Percentiles rank a stretch among this genome's conserved stretches.
These are phyloP conservation scores for Trypoxylon attenuatum DNA, from an alignment of 2,888 invertebrate species.

Conservation along the genomic window DNA sequence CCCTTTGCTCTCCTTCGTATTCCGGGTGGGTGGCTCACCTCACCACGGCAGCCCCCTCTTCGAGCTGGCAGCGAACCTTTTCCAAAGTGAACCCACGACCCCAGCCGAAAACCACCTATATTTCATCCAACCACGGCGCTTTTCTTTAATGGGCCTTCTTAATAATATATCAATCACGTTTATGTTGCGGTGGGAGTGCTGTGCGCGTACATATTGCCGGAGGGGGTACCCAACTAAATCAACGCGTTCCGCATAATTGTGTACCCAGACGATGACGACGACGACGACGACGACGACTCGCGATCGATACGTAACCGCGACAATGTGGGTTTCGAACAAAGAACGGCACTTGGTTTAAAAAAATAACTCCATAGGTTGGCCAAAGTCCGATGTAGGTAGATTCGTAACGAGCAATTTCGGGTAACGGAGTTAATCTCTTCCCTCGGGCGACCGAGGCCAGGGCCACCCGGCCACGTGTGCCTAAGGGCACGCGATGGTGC, in stretches of 20 bases:
- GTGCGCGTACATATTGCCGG: neutral
- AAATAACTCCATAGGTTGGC: too few species aligned
- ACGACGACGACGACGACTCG: too few species aligned
- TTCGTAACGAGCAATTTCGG: too few species aligned
- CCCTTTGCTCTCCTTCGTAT: constrained; percentile 40
- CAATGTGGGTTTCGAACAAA: too few species aligned
- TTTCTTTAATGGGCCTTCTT: constrained; percentile 68
- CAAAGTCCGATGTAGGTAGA: too few species aligned
- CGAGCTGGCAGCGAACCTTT: constrained; percentile 38
- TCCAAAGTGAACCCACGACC: constrained; percentile 8
- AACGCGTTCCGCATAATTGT: neutral
- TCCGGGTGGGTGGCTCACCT: constrained; percentile 27
- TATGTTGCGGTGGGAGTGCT: constrained; percentile 47
- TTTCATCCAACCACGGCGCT: constrained; percentile 62
- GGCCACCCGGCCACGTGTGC: constrained; percentile 6
- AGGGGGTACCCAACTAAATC: neutral
- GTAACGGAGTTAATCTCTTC: constrained; percentile 37
- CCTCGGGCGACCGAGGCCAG: too few species aligned
- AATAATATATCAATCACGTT: constrained; percentile 72
- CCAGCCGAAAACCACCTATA: constrained; percentile 55
- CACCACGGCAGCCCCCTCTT: constrained; percentile 34
- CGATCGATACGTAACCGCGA: too few species aligned
- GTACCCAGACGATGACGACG: too few species aligned
- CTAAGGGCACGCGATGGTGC: constrained; percentile 20
- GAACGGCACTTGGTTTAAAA: too few species aligned